phyloP scores from a whole-genome alignment of 92 coral and sea anemone species.

The Palythoa grandis region DNA sequence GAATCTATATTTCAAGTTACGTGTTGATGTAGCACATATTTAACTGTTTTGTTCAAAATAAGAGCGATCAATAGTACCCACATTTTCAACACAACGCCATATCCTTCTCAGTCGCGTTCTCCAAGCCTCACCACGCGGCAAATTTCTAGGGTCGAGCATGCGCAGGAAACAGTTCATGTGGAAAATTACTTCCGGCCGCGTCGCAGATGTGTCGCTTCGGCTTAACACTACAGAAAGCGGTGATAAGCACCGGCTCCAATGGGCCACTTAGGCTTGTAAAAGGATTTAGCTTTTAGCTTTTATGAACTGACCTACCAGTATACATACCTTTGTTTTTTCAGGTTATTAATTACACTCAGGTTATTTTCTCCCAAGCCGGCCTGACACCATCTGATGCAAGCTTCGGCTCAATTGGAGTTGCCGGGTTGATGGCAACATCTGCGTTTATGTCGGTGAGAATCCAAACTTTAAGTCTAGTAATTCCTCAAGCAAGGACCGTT shows the following conservation, averaged over 20 bases:
- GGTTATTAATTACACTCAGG: conserved; percentile 19
- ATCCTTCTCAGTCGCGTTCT: no score
- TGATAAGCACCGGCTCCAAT: no score
- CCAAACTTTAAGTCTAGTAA: not conserved
- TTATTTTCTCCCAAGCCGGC: conserved; percentile 40
- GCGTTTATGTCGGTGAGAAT: conserved; percentile 36
- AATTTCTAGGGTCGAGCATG: no score
- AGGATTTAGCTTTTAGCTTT: no score
- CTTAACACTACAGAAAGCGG: no score
- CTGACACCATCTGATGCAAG: conserved; percentile 28
- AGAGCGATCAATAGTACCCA: no score
- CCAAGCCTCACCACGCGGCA: no score
- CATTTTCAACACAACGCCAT: no score
- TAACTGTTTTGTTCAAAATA: no score
- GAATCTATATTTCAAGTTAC: no score
- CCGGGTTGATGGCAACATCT: conserved; percentile 12
- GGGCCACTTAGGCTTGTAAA: no score
- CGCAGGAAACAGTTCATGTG: not conserved
- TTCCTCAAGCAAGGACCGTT: not conserved
- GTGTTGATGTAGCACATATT: no score
- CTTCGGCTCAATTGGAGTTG: conserved; percentile 33
- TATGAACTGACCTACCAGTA: not conserved
- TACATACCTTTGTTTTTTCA: not conserved
- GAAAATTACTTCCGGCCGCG: not conserved
- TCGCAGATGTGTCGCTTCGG: not conserved